Percentiles rank a stretch among this genome's conserved stretches.
phyloP scores from a whole-genome alignment of 2,888 invertebrate genomes.

The Lissonota sp. region DNA sequence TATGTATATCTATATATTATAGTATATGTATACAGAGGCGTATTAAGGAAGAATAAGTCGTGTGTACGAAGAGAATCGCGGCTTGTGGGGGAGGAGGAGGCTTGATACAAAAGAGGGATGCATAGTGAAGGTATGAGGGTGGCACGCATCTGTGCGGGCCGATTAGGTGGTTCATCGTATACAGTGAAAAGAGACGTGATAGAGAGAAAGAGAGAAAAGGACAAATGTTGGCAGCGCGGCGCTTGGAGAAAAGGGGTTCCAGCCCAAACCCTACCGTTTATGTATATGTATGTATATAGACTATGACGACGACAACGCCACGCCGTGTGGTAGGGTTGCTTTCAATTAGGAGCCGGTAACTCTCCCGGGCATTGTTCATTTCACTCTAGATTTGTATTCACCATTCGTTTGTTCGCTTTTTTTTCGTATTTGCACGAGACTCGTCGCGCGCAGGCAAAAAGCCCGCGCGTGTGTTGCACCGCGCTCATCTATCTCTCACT shows the following conservation, averaged over 20 bases:
- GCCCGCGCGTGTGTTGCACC: conserved; percentile 31
- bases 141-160: conserved; percentile 82
- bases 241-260: conserved; percentile 51
- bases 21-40: not conserved
- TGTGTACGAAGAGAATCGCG: conserved; percentile 15
- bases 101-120: conserved; percentile 39
- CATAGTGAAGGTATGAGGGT: conserved; percentile 57
- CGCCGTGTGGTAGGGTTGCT: conserved; percentile 75
- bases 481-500: not conserved
- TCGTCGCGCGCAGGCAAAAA: conserved; percentile 59
- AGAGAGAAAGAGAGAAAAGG: conserved; percentile 63
- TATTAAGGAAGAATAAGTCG: conserved; percentile 25
- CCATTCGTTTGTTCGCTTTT: conserved; percentile 77
- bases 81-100: conserved; percentile 16
- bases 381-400: conserved; percentile 83
- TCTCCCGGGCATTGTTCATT: conserved; percentile 83
- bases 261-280: conserved; percentile 24
- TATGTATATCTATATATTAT: not conserved
- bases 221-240: conserved; percentile 55
- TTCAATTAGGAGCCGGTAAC: conserved; percentile 84
- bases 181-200: conserved; percentile 36
- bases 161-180: conserved; percentile 75
- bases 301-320: conserved; percentile 64
- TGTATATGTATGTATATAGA: conserved; percentile 10
- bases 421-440: conserved; percentile 60